Evolutionary conservation across 2,888 invertebrate species (phyloP).

Genomic region (Bedellia somnulentella): DNA sequence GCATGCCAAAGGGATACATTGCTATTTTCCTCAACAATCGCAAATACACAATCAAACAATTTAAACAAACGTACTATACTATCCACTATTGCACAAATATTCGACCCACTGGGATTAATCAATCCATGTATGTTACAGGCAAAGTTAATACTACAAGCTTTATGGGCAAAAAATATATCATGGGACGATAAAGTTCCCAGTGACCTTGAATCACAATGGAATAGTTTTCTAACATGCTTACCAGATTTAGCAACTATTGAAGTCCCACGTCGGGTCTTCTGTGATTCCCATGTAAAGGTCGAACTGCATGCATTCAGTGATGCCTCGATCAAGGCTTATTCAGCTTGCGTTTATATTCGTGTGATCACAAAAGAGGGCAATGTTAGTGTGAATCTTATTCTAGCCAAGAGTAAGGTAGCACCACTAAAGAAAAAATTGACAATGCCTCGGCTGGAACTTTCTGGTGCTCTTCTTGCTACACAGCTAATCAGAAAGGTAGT

Average conservation of each 20-base stretch:
- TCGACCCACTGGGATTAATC: too few species aligned
- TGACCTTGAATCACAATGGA: too few species aligned
- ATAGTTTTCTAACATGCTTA: slow-evolving; percentile 9
- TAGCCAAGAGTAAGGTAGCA: slow-evolving; percentile 7
- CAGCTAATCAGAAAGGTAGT: slow-evolving; percentile 3
- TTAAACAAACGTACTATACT: too few species aligned
- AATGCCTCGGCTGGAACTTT: slow-evolving; percentile 6
- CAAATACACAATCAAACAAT: too few species aligned
- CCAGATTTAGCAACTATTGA: background rate
- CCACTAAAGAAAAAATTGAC: slow-evolving; percentile 7
- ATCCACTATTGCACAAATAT: too few species aligned
- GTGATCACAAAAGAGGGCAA: slow-evolving; percentile 1
- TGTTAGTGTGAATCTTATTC: slow-evolving; percentile 4
- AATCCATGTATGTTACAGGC: too few species aligned
- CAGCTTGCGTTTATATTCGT: slow-evolving; percentile 7
- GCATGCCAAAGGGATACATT: too few species aligned
- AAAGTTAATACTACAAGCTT: too few species aligned
- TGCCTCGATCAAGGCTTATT: slow-evolving; percentile 6
- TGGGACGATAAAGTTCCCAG: too few species aligned
- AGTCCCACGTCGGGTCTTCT: slow-evolving; percentile 11
- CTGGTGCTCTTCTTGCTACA: slow-evolving; percentile 4
- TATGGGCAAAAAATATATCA: too few species aligned
- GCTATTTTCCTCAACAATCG: too few species aligned
- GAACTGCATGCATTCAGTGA: slow-evolving; percentile 15
- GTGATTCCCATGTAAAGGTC: slow-evolving; percentile 1